Base-by-base conservation (phyloP, 2,797 vertebrate genomes). In the Halcyon smyrnensis region DNA sequence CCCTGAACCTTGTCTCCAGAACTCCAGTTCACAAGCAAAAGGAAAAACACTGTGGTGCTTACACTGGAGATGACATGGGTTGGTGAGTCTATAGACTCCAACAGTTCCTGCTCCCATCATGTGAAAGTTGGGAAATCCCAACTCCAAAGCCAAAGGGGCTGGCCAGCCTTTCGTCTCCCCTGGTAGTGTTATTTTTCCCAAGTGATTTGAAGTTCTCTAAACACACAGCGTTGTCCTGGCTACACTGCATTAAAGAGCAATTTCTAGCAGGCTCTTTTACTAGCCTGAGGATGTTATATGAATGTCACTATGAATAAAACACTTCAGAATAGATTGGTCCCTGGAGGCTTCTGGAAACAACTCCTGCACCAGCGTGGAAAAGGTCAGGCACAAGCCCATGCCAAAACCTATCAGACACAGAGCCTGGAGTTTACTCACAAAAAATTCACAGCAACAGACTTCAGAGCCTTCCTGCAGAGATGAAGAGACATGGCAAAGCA, bases 261-360 rank as follows among this genome's bases (percentile, higher is more conserved):
- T 86, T 88, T 78, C 86, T 84, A 76, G 75, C 74, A 83, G 71
- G 68, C 84, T 96, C 74, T 74, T 79, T 63, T 11, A 43, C 75
- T 50, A n/a, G 90, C 92, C 91, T 6, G 39, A 73, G 71, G 83
- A 88, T 56, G 57, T 90, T 96, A 59, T 20, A 16, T 23, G 57
- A 95, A 80, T 54, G 81, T 87, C 96, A 89, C 71, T 79, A 63
- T 36, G 89, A 92, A 90, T 96, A 95, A 95, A 95, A 78, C 76
- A 75, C 84, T 87, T 90, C 43, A 65, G 74, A 90, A 93, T 12
- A 84, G 73, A 90, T 20, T 37, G 74, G 56, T 89, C 96, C 93
- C 96, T 68, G 43, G 84, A 95, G 95, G 68, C 71, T 74, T 80
- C 88, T 74, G 74, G 39, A 89, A 95, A 88, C 71, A 93, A 87